Conservation (phyloP, 2,113 vertebrate species). For the Macrotis lagotis region DNA sequence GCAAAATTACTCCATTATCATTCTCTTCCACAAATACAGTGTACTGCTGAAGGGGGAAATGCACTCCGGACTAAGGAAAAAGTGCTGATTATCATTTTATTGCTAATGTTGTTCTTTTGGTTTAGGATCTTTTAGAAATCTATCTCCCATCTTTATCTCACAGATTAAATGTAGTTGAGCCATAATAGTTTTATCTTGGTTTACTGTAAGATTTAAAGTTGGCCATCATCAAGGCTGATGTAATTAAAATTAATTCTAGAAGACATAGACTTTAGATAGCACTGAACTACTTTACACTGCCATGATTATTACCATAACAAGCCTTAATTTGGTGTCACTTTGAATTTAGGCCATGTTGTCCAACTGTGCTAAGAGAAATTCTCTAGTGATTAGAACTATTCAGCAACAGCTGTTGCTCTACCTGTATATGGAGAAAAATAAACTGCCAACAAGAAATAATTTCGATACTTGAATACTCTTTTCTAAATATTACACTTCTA, state of each 20-base stretch:
- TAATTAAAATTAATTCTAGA: slow-evolving; percentile 71
- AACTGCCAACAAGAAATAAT: slow-evolving; percentile 25
- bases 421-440: slow-evolving; percentile 42
- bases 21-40: slow-evolving; percentile 14
- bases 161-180: slow-evolving; percentile 42
- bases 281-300: slow-evolving; percentile 62
- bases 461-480: slow-evolving; percentile 34
- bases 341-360: slow-evolving; percentile 75
- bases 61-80: not conserved
- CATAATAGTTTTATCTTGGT: slow-evolving; percentile 28
- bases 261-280: slow-evolving; percentile 45
- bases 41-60: slow-evolving; percentile 22
- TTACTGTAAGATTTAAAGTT: slow-evolving; percentile 50
- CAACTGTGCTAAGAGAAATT: slow-evolving; percentile 72
- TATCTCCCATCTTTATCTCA: not conserved
- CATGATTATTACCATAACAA: slow-evolving; percentile 73
- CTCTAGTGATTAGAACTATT: slow-evolving; percentile 69
- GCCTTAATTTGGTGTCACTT: slow-evolving; percentile 80
- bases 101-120: slow-evolving; percentile 36
- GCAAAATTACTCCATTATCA: not conserved
- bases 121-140: slow-evolving; percentile 18
- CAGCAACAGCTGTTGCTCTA: slow-evolving; percentile 70
- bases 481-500: slow-evolving; percentile 32
- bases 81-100: not conserved
- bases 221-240: slow-evolving; percentile 25